Evolutionary conservation across 2,797 vertebrate genomes (phyloP).

Genomic region (Gymnopithys bicolor): DNA sequence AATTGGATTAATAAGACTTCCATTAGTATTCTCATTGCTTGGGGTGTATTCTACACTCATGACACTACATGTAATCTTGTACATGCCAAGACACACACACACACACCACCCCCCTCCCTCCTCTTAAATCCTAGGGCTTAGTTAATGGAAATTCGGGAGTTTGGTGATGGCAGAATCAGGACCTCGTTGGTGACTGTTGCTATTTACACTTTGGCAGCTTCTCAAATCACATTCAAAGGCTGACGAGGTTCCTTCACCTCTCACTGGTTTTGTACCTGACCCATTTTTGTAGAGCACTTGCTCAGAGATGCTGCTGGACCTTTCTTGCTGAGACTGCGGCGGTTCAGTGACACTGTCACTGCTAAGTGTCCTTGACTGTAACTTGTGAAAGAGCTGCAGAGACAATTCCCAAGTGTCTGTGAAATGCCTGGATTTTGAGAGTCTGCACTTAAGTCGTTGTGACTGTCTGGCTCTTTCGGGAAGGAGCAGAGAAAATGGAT

Average conservation of each 20-base stretch:
- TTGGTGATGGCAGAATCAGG: slow-evolving; percentile 35
- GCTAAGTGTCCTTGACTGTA: slow-evolving; percentile 57
- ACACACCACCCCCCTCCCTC: not conserved
- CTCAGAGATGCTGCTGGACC: not conserved
- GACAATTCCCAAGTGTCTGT: not conserved
- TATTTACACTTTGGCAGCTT: slow-evolving; percentile 20
- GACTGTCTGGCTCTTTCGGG: not conserved
- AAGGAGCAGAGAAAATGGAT: not conserved
- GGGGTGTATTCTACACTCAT: not conserved
- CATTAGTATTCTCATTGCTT: not conserved
- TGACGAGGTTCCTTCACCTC: slow-evolving; percentile 15
- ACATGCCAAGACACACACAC: not conserved
- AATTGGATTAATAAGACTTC: not conserved
- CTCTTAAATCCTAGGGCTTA: not conserved
- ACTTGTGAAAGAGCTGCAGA: not conserved
- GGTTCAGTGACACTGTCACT: not conserved
- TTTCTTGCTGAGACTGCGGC: rapidly evolving
- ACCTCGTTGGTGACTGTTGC: slow-evolving; percentile 47
- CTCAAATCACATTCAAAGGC: not conserved
- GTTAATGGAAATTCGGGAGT: slow-evolving; percentile 31
- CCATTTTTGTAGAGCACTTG: not conserved
- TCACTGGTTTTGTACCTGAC: not conserved
- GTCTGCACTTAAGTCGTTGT: not conserved
- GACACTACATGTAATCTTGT: not conserved
- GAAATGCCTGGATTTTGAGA: not conserved